phyloP scores from a whole-genome alignment of 2,797 vertebrate genomes.

The Leptatherina wallacei region DNA sequence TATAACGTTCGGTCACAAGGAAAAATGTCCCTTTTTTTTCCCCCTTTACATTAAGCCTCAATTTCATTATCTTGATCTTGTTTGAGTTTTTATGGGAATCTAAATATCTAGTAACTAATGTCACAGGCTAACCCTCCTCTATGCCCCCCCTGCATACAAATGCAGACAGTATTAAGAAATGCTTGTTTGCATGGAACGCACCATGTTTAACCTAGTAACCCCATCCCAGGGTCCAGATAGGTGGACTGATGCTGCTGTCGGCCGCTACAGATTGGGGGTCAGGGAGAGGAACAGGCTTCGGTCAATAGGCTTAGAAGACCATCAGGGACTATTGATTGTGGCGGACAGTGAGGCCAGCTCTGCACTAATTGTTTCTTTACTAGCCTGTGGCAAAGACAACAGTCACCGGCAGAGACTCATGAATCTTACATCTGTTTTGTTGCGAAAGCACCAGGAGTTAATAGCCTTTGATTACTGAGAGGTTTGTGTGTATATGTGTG shows the following conservation, averaged over 20 bases:
- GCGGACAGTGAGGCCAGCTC: constrained; percentile 79
- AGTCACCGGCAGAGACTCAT: constrained; percentile 79
- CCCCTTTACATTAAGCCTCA: not conserved
- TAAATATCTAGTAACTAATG: constrained; percentile 24
- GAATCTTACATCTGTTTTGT: constrained; percentile 84
- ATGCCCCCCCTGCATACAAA: constrained; percentile 36
- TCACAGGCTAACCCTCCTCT: constrained; percentile 15
- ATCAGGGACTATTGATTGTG: constrained; percentile 84
- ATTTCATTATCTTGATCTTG: not conserved
- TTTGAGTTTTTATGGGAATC: constrained; percentile 13
- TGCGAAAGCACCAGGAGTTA: constrained; percentile 77
- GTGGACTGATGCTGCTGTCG: constrained; percentile 62
- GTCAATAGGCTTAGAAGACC: constrained; percentile 85
- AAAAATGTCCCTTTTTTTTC: not conserved
- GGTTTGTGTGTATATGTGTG: constrained; percentile 37
- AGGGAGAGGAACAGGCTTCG: constrained; percentile 67
- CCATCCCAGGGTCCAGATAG: constrained; percentile 57
- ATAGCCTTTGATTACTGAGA: constrained; percentile 81
- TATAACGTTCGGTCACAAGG: not conserved
- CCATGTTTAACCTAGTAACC: constrained; percentile 74
- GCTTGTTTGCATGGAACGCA: constrained; percentile 61
- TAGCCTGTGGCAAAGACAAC: constrained; percentile 85
- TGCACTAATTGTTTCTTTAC: constrained; percentile 87
- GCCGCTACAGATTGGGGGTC: constrained; percentile 72
- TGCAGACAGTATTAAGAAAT: constrained; percentile 50